These are phyloP conservation scores for Calosoma granatense DNA, from an alignment of 1,140 invertebrate species.

Conservation along the genomic window DNA sequence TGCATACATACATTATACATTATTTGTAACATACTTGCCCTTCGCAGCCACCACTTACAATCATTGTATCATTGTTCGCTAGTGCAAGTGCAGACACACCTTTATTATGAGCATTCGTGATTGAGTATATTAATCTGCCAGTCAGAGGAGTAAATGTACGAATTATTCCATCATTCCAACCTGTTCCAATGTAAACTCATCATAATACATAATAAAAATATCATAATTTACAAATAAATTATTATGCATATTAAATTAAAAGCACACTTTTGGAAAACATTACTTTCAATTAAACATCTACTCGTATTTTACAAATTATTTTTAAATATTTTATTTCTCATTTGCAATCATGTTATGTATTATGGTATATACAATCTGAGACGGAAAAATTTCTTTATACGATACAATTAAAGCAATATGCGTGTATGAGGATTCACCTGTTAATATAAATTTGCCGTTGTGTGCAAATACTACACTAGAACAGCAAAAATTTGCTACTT, in stretches of 20 bases:
- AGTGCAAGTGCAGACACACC: slow-evolving; percentile 69
- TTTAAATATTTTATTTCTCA: too few species aligned
- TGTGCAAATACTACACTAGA: slow-evolving; percentile 62
- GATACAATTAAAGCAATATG: too few species aligned
- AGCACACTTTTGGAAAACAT: too few species aligned
- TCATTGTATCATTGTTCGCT: slow-evolving; percentile 54
- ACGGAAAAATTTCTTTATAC: too few species aligned
- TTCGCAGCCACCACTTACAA: slow-evolving; percentile 81
- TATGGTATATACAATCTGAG: too few species aligned
- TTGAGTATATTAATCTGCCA: slow-evolving; percentile 66
- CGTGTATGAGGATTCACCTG: slow-evolving; percentile 52
- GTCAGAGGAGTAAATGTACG: slow-evolving; percentile 73
- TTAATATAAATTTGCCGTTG: slow-evolving; percentile 69
- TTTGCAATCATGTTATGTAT: too few species aligned
- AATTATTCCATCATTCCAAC: slow-evolving; percentile 84
- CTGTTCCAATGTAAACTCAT: slow-evolving; percentile 30
- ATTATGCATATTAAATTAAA: too few species aligned
- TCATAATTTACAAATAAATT: not conserved
- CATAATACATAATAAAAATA: slow-evolving; percentile 3
- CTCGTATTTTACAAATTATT: too few species aligned
- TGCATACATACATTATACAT: not conserved
- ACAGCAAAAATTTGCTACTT: slow-evolving; percentile 77
- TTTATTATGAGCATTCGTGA: slow-evolving; percentile 78
- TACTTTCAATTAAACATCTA: too few species aligned
- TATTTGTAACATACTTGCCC: slow-evolving; percentile 49